A percentile compares a stretch with the other conserved stretches of the same genome.
Conservation (phyloP, 2,888 invertebrate genomes). For the Quadriops clusia region DNA sequence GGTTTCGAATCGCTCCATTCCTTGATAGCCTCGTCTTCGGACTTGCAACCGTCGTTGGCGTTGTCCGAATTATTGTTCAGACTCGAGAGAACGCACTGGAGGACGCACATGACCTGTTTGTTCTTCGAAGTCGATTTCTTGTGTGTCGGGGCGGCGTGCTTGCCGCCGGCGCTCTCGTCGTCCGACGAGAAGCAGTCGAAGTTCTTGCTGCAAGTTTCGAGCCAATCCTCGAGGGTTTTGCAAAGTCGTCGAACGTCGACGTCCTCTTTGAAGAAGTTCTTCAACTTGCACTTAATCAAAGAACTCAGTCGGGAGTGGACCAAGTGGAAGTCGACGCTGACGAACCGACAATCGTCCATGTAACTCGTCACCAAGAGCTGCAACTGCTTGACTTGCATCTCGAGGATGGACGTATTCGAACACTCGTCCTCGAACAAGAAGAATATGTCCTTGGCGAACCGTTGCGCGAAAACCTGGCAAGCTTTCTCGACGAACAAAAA, state of each 20-base stretch:
- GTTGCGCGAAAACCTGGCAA: conserved; percentile 54
- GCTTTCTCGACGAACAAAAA: conserved; percentile 49
- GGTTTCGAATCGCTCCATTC: conserved; percentile 46
- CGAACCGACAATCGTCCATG: conserved; percentile 54
- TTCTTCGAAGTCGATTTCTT: conserved; percentile 16
- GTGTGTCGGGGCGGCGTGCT: conserved; percentile 5
- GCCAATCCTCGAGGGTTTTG: conserved; percentile 17
- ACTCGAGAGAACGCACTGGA: conserved; percentile 31
- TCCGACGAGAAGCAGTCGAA: conserved; percentile 45
- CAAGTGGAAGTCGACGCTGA: conserved; percentile 46
- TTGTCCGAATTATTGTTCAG: conserved; percentile 27
- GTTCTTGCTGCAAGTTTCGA: conserved; percentile 24
- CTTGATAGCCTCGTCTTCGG: conserved; percentile 45
- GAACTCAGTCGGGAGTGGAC: conserved; percentile 55
- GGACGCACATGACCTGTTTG: conserved; percentile 39
- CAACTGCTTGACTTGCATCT: conserved; percentile 55
- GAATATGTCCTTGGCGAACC: conserved; percentile 50
- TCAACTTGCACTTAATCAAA: conserved; percentile 47
- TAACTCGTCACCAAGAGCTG: conserved; percentile 56
- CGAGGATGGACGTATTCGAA: conserved; percentile 46
- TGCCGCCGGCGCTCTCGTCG: conserved; percentile 37
- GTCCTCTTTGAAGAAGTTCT: conserved; percentile 31
- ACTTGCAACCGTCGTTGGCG: conserved; percentile 36
- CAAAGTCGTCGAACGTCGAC: conserved; percentile 11
- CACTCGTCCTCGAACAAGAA: conserved; percentile 32